Conservation (phyloP, 2,797 vertebrate species). For the Eupleurogrammus muticus region DNA sequence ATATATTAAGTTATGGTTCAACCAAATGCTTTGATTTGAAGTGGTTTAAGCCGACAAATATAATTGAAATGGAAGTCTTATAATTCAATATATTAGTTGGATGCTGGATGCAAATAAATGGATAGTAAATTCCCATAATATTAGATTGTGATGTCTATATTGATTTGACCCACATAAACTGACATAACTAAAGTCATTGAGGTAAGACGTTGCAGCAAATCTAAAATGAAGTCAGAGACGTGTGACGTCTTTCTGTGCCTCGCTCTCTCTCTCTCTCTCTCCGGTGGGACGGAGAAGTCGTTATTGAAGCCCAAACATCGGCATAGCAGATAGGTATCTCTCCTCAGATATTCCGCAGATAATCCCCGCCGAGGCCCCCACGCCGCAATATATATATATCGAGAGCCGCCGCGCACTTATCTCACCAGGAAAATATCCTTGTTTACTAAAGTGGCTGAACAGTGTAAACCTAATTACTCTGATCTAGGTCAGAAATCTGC, state of each 20-base stretch:
- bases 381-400: conserved; percentile 14
- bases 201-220: neutral
- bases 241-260: neutral
- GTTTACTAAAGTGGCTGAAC: conserved; percentile 79
- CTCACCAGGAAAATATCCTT: conserved; percentile 71
- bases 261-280: too few relatives aligned
- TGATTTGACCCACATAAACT: neutral
- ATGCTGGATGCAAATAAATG: conserved; percentile 1
- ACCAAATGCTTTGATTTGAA: too few relatives aligned
- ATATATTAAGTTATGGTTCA: too few relatives aligned
- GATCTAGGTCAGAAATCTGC: conserved; percentile 82
- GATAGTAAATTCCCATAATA: neutral
- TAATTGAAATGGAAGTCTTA: neutral
- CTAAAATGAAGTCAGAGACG: neutral
- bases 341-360: conserved; percentile 59
- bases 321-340: conserved; percentile 70
- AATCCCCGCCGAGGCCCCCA: conserved; percentile 63
- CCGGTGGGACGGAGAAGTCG: conserved; percentile 20
- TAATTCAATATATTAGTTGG: neutral
- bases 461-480: conserved; percentile 81
- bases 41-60: too few relatives aligned
- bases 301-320: conserved; percentile 56
- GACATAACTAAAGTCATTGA: too few relatives aligned
- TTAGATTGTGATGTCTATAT: too few relatives aligned
- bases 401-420: conserved; percentile 55